Conservation (phyloP, 2,113 vertebrate species). For the Dissostichus mawsoni region DNA sequence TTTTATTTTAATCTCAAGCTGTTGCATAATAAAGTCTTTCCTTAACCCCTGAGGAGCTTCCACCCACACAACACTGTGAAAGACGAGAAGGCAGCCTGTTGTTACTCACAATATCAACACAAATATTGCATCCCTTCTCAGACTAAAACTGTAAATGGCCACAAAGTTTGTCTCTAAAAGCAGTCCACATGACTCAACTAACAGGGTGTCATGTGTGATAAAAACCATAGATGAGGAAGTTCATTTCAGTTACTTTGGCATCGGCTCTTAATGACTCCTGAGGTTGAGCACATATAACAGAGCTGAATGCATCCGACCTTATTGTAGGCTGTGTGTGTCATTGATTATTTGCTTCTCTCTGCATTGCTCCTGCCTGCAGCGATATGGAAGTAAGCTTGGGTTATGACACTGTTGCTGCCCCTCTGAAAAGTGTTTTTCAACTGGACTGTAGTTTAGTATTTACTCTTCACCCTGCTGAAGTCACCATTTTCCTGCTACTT, state of each 20-base stretch:
- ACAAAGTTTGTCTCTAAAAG: constrained; percentile 1
- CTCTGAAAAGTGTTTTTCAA: no score
- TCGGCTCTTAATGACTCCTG: constrained; percentile 40
- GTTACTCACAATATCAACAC: constrained; percentile 38
- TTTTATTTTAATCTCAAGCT: constrained; percentile 40
- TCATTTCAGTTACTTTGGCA: constrained; percentile 23
- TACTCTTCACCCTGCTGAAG: neutral
- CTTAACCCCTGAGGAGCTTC: constrained; percentile 43
- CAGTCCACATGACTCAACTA: neutral
- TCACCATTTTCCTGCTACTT: neutral
- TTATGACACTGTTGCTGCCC: constrained; percentile 52
- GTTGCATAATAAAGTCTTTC: constrained; percentile 61
- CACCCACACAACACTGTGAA: constrained; percentile 65
- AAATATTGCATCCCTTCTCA: constrained; percentile 31
- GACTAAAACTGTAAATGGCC: constrained; percentile 14
- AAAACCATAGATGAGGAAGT: constrained; percentile 21
- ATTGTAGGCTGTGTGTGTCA: constrained; percentile 58
- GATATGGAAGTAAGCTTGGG: constrained; percentile 38
- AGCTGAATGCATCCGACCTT: constrained; percentile 45
- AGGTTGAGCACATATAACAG: constrained; percentile 40
- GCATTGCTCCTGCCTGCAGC: constrained; percentile 52
- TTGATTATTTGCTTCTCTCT: constrained; percentile 70
- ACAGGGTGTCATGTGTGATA: neutral
- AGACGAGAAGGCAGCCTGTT: constrained; percentile 47
- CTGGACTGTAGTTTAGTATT: neutral